Base-by-base conservation (phyloP, 2,888 invertebrate genomes). In the Oxytorus armatus region DNA sequence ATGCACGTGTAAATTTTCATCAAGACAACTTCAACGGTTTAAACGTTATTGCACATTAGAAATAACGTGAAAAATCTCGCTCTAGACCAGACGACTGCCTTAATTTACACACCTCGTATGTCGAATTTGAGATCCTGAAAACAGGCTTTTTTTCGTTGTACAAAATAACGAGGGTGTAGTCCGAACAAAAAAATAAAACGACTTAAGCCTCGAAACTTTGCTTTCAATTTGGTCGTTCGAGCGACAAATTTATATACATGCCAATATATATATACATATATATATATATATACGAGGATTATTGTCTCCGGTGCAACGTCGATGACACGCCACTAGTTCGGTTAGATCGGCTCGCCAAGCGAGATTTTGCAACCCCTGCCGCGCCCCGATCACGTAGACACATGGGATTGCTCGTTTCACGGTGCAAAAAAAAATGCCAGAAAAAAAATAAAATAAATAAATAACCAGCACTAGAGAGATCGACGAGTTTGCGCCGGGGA, bases 361-460 rank as follows among this genome's bases (percentile, higher is more conserved):
- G 61, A 63, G 61, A 39, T 25, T n/a, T 5, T 8, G 33, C 3
- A 11, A 21, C n/a, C 53, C n/a, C 51, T 33, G 18, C 42, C 42
- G 44, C 79, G 55, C 25, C 51, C 25, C 66, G 76, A 76, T 68
- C 68, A 57, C 77, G 88, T 87, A 88, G 87, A 85, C 82, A 90
- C 89, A 90, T 90, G 89, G 86, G 89, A 77, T 88, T 85, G 86
- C 86, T 87, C 86, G 87, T 73, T 73, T 82, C 75, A 79, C 80
- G 79, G 70, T 79, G 72, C 44, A 79, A 77, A 77, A 82, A 77
- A 69, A 70, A 74, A 79, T 66, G 2, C 61, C 18, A 42, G 36
- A 57, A 55, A 66, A 79, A 79, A 78, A 83, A 76, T 74, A 68
- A 75, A 29, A n/a, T n/a, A n/a, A n/a, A n/a, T n/a, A 59, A 18